Base-by-base conservation (phyloP, 2,888 invertebrate genomes). In the Temnothorax unifasciatus region DNA sequence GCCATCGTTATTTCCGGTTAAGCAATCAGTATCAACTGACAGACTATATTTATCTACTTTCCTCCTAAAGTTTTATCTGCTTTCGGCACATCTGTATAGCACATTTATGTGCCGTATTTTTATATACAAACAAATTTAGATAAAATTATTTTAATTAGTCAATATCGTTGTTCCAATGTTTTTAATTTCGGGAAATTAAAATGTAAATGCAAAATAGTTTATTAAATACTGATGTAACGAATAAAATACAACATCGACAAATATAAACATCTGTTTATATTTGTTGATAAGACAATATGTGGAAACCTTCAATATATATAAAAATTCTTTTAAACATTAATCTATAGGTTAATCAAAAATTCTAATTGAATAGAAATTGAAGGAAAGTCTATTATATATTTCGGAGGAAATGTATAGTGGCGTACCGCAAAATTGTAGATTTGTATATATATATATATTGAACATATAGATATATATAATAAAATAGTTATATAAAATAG, bases 151-250 rank as follows among this genome's bases (percentile, higher is more conserved):
- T 66, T 25, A 15, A 44, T 41, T 41, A 0, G 0, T 66, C 15
- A 25, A 64, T 64, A 44, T 44, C 3, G 25, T 44, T 64, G 11
- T 5, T 21, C 13, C 11, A 25, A 41, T 64, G 3, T 21, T 63
- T 6, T 41, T 13, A 13, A 64, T 64, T 64, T 44, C 1, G 15
- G 15, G 8, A 44, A 44, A 41, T 64, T 41, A 41, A 41, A 41
- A 44, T 64, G 21, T 41, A 64, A 64, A 64, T 64, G 21, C 13
- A 64, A 61, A 61, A 21, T 63, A 41, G 3, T 21, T n/a, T 66
- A 21, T 5, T 15, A 47, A 64, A 41, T n/a, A n/a, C 11, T 15
- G 38, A 64, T 13, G 21, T 18, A 64, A 41, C 15, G 5, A 63
- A 13, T 41, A 9, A 47, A 44, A 25, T 9, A 25, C 25, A 25